Base-by-base conservation (phyloP, 2,113 vertebrate genomes). In the Catharus minimus region DNA sequence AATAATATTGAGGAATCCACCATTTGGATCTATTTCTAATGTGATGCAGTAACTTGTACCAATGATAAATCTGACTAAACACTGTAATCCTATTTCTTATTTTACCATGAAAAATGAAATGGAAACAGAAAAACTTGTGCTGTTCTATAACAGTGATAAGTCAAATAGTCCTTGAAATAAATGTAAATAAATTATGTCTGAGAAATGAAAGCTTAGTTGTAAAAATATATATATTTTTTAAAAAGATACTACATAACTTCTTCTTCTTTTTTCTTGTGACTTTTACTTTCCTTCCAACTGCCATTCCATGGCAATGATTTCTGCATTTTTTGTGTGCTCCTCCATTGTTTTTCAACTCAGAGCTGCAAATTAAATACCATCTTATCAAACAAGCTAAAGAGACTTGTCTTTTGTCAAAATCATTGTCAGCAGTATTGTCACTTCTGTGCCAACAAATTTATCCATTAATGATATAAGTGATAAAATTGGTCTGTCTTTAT, bases 341-440 rank as follows among this genome's bases (percentile, higher is more conserved):
- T 52, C 43, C 47, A 88, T 73, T 95, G 77, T 90, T 73, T 95
- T 88, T 89, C 88, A 96, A 88, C 66, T 90, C 68, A 87, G 79
- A 81, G 73, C 83, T 94, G 44, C 76, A 96, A 96, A 96, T 95
- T 85, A 96, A 97, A 95, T 72, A 78, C 5, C 20, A 60, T 87
- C 73, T 86, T 84, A 76, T 95, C 82, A 88, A 93, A 57, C 47
- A 55, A 88, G 56, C 22, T 91, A 90, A 95, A 95, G 77, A 92
- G 64, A 94, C 65, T 61, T 80, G 55, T 36, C 38, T 93, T 91
- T 55, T 11, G 39, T 46, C 47, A 60, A 86, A 95, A 56, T 76
- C 52, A 17, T 71, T 93, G 64, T 95, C 71, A 95, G 64, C 77
- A 95, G 83, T 44, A 52, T 27, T 55, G 39, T 86, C 56, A 82